phyloP scores from a whole-genome alignment of 2,113 vertebrate species.

The Chloropsis hardwickii region DNA sequence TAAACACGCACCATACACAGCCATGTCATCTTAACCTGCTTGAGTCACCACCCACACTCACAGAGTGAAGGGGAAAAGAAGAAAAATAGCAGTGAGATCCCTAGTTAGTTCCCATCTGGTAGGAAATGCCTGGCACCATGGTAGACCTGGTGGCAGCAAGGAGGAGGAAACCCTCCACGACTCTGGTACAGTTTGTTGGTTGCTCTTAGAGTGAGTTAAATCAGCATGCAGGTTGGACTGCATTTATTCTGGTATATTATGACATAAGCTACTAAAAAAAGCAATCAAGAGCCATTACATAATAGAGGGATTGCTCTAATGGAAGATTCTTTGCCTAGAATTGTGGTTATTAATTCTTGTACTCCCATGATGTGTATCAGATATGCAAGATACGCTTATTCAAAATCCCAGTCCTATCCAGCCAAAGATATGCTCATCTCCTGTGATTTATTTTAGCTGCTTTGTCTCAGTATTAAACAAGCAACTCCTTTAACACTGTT shows the following conservation, averaged over 20 bases:
- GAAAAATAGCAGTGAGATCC: not conserved
- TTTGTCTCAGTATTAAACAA: not conserved
- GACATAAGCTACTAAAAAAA: not conserved
- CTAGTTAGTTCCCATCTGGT: not conserved
- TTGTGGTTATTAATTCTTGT: not conserved
- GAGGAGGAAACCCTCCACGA: not conserved
- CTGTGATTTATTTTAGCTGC: conserved; percentile 2
- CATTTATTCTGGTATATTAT: not conserved
- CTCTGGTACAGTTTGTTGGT: not conserved
- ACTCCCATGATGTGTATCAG: not conserved
- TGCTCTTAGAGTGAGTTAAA: not conserved
- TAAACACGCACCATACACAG: not conserved
- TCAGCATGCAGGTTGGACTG: not conserved
- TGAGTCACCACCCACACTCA: not conserved
- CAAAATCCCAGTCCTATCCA: not conserved
- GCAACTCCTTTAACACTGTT: not conserved
- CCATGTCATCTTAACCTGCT: not conserved
- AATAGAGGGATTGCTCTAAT: not conserved
- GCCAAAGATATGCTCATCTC: not conserved
- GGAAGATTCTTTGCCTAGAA: not conserved
- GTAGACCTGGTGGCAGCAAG: not conserved
- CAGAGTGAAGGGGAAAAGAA: not conserved
- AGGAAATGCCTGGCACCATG: not conserved
- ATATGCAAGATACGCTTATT: not conserved
- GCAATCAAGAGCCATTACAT: not conserved